phyloP scores from a whole-genome alignment of 2,113 vertebrate species.

The Tragelaphus scriptus region DNA sequence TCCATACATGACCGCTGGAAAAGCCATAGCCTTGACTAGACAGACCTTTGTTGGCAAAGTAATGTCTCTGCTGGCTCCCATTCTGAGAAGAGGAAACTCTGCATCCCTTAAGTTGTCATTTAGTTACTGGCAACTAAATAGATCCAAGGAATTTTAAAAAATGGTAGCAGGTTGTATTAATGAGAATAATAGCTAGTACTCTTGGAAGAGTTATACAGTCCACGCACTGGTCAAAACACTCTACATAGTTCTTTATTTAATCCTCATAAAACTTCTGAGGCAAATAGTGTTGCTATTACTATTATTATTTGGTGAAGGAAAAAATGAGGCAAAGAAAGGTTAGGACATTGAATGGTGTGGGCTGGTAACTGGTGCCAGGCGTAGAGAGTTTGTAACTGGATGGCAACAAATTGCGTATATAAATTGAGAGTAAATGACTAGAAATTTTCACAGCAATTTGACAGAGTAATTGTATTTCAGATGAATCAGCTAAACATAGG shows the following conservation, averaged over 20 bases:
- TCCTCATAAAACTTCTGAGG: background rate
- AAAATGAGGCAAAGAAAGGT: background rate
- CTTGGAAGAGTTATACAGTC: background rate
- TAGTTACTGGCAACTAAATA: too few species aligned
- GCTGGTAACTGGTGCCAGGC: background rate
- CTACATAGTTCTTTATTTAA: background rate
- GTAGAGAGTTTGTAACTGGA: background rate
- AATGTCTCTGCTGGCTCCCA: too few species aligned
- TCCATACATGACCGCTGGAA: too few species aligned
- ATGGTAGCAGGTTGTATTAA: background rate
- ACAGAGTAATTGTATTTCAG: background rate
- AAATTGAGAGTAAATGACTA: background rate
- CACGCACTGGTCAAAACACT: background rate
- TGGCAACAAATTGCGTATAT: background rate
- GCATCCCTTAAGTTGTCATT: too few species aligned
- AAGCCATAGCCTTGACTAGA: too few species aligned
- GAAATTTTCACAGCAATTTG: background rate
- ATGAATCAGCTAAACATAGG: background rate
- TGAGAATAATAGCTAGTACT: background rate
- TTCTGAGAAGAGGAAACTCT: too few species aligned
- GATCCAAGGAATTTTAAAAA: background rate
- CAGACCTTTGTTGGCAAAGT: too few species aligned
- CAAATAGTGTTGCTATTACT: background rate
- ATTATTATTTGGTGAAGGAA: background rate
- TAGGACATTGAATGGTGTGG: background rate